Conservation (phyloP, 2,113 vertebrate species). For the Baryphthengus martii region DNA sequence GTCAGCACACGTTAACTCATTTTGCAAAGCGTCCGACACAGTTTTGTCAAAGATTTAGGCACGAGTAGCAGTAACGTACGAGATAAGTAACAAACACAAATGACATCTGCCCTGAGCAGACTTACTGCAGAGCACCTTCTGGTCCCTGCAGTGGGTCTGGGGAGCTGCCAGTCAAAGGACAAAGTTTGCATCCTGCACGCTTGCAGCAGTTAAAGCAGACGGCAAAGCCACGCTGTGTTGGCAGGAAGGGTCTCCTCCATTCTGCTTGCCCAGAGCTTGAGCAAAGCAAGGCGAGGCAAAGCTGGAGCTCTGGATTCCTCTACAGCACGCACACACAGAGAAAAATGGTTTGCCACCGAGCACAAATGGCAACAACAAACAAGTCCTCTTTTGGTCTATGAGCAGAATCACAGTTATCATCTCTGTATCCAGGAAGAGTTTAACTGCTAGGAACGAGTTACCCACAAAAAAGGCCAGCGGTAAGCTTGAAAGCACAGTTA, state of each 20-base stretch:
- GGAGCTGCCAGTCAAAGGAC: neutral
- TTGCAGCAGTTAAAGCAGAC: neutral
- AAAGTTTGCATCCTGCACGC: neutral
- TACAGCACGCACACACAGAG: rapidly evolving
- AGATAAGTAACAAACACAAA: neutral
- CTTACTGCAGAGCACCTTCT: neutral
- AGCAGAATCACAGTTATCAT: neutral
- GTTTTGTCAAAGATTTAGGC: neutral
- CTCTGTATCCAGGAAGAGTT: neutral
- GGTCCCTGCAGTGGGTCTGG: neutral
- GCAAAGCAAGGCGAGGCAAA: neutral
- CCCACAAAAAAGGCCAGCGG: neutral
- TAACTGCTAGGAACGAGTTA: neutral
- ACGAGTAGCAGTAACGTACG: rapidly evolving
- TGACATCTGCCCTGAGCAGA: neutral
- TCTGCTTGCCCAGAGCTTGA: neutral
- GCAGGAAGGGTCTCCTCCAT: neutral
- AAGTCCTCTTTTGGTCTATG: neutral
- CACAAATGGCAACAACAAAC: neutral
- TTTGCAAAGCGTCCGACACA: neutral
- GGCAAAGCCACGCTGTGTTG: neutral
- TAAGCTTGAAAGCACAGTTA: neutral
- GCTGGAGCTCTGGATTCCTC: neutral
- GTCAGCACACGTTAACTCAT: rapidly evolving
- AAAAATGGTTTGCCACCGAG: neutral